Base-by-base conservation (phyloP, 2,797 vertebrate genomes). In the Microctenopoma stevenorrisi region DNA sequence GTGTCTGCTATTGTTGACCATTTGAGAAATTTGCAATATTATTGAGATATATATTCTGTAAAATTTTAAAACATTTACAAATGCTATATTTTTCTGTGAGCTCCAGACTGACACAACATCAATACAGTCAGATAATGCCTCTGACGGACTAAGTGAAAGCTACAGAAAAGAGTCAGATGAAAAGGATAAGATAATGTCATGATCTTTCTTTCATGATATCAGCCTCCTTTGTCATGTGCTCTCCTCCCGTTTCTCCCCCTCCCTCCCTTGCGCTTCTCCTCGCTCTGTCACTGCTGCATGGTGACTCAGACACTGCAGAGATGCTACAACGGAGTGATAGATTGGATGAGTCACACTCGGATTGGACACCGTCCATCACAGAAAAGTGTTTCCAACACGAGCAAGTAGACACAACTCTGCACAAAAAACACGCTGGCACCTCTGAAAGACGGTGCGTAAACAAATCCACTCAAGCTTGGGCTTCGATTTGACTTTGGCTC, bases 291-390 rank as follows among this genome's bases (percentile, higher is more conserved):
- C 85, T 89, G 84, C 88, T 86, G 90, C 88, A 91, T 89, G 87
- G 91, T 94, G 93, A 94, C 89, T 94, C 91, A 94, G 85, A 91
- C 88, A 89, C 91, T 92, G 88, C 91, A 91, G 90, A 89, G 86
- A 87, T 47, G 76, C 79, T 76, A 81, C 78, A 87, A 86, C 85
- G 87, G 86, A 89, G 88, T 84, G 81, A 81, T 86, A 78, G 59
- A 77, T 68, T 11, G 75, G 76, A 88, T 94, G 92, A 94, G 83
- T 94, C 92, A 92, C 85, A 74, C 82, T 35, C 68, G 18, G 15
- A 51, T 75, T 48, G 14, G 68, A 83, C 64, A 13, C 58, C 50
- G 80, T 84, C 81, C 49, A 30, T 64, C 68, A 58, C 56, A 38
- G 33, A n/a, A 79, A 88, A 79, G 50, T 85, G 80, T 35, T 44